Base-by-base conservation (phyloP, 1,140 invertebrate species). In the Platyura marginata region DNA sequence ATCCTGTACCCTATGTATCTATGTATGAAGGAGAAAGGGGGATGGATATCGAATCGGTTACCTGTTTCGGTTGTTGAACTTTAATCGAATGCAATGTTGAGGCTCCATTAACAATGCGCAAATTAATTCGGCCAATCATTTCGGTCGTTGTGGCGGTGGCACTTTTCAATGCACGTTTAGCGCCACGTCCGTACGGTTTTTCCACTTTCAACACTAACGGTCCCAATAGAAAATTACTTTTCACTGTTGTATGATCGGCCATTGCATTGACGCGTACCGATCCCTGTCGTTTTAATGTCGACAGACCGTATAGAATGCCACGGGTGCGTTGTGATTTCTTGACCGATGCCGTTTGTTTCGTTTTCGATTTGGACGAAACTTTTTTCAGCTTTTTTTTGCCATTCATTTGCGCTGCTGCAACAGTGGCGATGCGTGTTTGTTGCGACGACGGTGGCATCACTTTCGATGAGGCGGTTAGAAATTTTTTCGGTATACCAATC, bases 11-110 rank as follows among this genome's bases (percentile, higher is more conserved):
- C n/a, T n/a, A n/a, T n/a, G n/a, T n/a, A n/a, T 9, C 6, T 21
- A 9, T 20, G 6, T 3, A 25, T 13, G 11, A 37, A 37, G 8
- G 18, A 8, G 18, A 18, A 15, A 39, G 20, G 11, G 21, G 13
- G 8, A 37, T 37, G 6, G 15, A 16, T 19, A 10, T 11, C 16
- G 23, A 11, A 11, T 29, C 21, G 29, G 13, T 48, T 67, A 85
- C 82, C 70, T 87, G 81, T 67, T 83, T 86, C 3, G 83, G 83
- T 53, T 86, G 82, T 38, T 82, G 66, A 41, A 87, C 83, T 50
- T 76, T 78, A 47, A 87, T 86, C 11, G 79, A 81, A 56, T 85
- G 79, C 18, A 87, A 61, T 29, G 80, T 78, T 21, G 81, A 81
- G 13, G 74, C 74, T 43, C 81, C 77, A 49, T 80, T 74, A 36